Evolutionary conservation across 2,113 vertebrate species (phyloP).

Genomic region (Sus scrofa): T2T-Sscrofa CM000814.6:86771001-86771500

Average conservation of each 20-base stretch:
- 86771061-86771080: background rate
- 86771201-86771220: background rate
- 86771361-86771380: constrained; percentile 62
- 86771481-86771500: constrained; percentile 75
- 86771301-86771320: background rate
- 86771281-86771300: constrained; percentile 49
- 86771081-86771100: background rate
- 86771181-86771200: background rate
- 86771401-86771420: constrained; percentile 69
- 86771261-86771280: background rate
- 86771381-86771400: constrained; percentile 84
- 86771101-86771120: background rate
- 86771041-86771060: no score
- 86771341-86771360: constrained; percentile 72
- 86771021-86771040: no score
- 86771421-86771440: constrained; percentile 77
- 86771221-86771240: background rate
- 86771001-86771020: no score
- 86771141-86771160: background rate
- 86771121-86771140: background rate
- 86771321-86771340: constrained; percentile 60
- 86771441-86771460: constrained; percentile 65
- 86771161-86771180: background rate
- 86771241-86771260: background rate
- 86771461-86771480: constrained; percentile 74